A percentile compares a stretch with the other conserved stretches of the same genome.
Evolutionary conservation across 2,113 vertebrate species (phyloP).

Genomic region (Zosterops lateralis): DNA sequence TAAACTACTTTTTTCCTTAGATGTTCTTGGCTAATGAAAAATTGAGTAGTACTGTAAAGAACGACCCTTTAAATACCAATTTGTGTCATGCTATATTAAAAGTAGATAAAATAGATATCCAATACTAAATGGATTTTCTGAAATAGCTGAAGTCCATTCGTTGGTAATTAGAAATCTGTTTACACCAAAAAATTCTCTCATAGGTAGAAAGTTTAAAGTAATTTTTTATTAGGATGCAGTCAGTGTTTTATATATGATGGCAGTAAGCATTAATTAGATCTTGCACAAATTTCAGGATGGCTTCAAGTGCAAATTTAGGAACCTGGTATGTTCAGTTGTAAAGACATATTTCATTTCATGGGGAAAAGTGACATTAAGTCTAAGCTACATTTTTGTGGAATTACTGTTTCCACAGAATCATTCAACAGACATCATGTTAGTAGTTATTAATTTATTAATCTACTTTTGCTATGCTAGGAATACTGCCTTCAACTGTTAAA

Average conservation of each 20-base stretch:
- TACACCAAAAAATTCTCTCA: background rate
- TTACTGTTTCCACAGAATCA: conserved; percentile 36
- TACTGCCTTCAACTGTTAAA: conserved; percentile 60
- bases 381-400: background rate
- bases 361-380: background rate
- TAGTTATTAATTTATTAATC: conserved; percentile 59
- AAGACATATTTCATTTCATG: background rate
- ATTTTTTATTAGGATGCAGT: background rate
- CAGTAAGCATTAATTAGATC: background rate
- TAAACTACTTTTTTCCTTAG: background rate
- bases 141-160: background rate
- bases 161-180: background rate
- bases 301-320: background rate
- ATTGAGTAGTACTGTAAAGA: background rate
- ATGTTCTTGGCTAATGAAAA: background rate
- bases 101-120: background rate
- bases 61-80: background rate
- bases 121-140: background rate
- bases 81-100: background rate
- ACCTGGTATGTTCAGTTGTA: background rate
- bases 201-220: background rate
- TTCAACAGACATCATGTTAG: conserved; percentile 41
- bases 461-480: conserved; percentile 47
- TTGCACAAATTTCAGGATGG: background rate
- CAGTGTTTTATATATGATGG: background rate